A percentile compares a stretch with the other conserved stretches of the same genome.
Evolutionary conservation across 2,888 invertebrate species (phyloP).

Genomic region (Lasioglossum calceatum): DNA sequence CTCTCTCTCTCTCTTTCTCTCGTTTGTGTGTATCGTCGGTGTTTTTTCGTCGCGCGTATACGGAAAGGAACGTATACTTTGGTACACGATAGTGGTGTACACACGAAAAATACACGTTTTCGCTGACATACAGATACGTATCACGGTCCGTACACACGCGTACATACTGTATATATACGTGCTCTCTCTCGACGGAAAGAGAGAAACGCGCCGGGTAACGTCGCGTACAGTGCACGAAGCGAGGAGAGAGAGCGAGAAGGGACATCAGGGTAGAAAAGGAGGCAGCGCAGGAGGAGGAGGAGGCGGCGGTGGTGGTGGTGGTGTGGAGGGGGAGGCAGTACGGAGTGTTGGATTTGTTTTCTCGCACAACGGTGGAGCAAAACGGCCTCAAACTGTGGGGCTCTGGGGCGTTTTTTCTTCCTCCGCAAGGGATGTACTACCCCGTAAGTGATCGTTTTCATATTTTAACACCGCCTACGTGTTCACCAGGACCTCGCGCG

Average conservation of each 20-base stretch:
- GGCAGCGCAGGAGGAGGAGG: conserved; percentile 31
- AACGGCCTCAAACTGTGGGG: conserved; percentile 98
- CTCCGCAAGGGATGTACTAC: conserved; percentile 98
- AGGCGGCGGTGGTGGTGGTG: conserved; percentile 47
- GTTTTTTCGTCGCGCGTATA: not conserved
- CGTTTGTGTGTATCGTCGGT: conserved; percentile 37
- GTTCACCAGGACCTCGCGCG: not conserved
- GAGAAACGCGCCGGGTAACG: conserved; percentile 47
- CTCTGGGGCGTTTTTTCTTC: conserved; percentile 97
- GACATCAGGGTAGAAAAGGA: conserved; percentile 51
- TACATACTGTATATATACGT: conserved; percentile 35
- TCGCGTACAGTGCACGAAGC: conserved; percentile 63
- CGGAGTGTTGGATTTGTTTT: conserved; percentile 77
- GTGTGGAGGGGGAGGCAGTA: conserved; percentile 66
- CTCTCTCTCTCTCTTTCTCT: not conserved
- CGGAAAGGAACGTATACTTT: not conserved
- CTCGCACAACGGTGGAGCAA: conserved; percentile 84
- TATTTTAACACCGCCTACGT: conserved; percentile 21
- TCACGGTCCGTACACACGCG: conserved; percentile 11
- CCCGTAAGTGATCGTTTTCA: conserved; percentile 90
- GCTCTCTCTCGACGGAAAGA: conserved; percentile 30
- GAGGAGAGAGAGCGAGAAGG: conserved; percentile 56
- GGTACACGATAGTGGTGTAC: not conserved
- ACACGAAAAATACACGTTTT: not conserved
- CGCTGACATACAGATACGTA: not conserved